phyloP scores from a whole-genome alignment of 2,888 invertebrate genomes.

The Siphlonurus alternatus region DNA sequence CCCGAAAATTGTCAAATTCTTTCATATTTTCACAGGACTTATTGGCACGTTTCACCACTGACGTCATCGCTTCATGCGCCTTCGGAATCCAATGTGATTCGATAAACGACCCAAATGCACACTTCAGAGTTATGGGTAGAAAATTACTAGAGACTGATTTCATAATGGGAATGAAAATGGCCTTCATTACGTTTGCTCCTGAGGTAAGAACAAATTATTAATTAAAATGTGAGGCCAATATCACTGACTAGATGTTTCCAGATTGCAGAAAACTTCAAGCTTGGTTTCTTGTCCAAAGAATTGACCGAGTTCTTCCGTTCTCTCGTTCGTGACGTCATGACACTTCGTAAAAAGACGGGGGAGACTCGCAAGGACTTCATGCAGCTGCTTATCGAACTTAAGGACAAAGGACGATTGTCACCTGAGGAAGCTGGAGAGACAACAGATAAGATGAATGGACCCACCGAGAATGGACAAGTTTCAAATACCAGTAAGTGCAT shows the following conservation, averaged over 20 bases:
- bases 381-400: conserved; percentile 17
- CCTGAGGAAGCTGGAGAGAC: too few relatives aligned
- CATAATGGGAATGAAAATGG: not conserved
- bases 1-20: not conserved
- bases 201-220: too few relatives aligned
- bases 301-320: conserved; percentile 25
- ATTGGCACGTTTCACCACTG: conserved; percentile 4
- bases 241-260: too few relatives aligned
- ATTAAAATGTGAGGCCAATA: too few relatives aligned
- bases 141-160: not conserved
- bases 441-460: too few relatives aligned
- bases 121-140: not conserved
- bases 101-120: not conserved
- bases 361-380: conserved; percentile 16
- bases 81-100: conserved; percentile 1
- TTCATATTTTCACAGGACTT: conserved; percentile 1
- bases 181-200: not conserved
- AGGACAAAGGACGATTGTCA: too few relatives aligned
- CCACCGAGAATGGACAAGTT: too few relatives aligned
- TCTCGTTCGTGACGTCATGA: conserved; percentile 30
- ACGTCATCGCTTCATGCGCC: conserved; percentile 4
- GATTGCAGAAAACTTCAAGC: not conserved
- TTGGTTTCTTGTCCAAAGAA: not conserved
- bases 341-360: conserved; percentile 19
- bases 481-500: too few relatives aligned